A percentile compares a stretch with the other conserved stretches of the same genome.
Evolutionary conservation across 2,888 invertebrate species (phyloP).

Genomic region (Ernsta delagoae): DNA sequence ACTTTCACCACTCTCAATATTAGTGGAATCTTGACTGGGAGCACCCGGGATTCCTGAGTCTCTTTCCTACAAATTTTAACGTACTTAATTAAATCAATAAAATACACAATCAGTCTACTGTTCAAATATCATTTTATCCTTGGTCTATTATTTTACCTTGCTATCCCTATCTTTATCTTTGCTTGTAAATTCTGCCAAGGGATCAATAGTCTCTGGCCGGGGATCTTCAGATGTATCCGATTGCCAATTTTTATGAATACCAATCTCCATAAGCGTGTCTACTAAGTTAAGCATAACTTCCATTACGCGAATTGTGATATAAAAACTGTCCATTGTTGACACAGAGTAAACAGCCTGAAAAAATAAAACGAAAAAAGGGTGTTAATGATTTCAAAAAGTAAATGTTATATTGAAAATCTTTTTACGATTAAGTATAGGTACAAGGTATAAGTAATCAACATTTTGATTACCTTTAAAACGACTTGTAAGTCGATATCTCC

Average conservation of each 20-base stretch:
- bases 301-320: slow-evolving; percentile 94
- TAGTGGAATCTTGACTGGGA: slow-evolving; percentile 79
- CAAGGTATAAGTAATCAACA: no score
- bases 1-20: slow-evolving; percentile 74
- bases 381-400: no score
- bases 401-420: no score
- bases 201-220: slow-evolving; percentile 64
- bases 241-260: slow-evolving; percentile 88
- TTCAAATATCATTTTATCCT: background rate
- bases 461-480: no score
- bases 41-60: slow-evolving; percentile 78
- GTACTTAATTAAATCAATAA: background rate
- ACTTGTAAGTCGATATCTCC: slow-evolving; percentile 88
- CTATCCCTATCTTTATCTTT: slow-evolving; percentile 69
- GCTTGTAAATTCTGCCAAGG: slow-evolving; percentile 54
- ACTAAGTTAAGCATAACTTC: slow-evolving; percentile 97
- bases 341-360: slow-evolving; percentile 83
- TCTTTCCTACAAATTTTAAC: slow-evolving; percentile 59
- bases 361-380: no score
- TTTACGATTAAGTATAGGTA: no score
- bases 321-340: slow-evolving; percentile 92
- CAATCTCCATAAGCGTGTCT: slow-evolving; percentile 96
- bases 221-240: slow-evolving; percentile 67
- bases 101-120: background rate
- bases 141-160: slow-evolving; percentile 53